phyloP scores from a whole-genome alignment of 2,888 invertebrate genomes.

The Dendrolimus pini region DNA sequence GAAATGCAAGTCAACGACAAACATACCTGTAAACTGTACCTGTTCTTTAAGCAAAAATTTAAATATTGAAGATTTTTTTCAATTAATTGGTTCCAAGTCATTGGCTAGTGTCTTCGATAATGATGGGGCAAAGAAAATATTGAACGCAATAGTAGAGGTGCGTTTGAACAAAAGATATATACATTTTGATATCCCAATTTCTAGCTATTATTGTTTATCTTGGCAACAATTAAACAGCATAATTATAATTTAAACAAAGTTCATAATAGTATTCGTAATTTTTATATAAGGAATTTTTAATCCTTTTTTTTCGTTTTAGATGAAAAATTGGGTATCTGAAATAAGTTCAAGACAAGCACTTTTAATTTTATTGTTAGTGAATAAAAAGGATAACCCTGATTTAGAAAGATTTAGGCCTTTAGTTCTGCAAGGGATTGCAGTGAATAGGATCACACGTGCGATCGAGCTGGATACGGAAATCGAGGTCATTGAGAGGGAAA shows the following conservation, averaged over 20 bases:
- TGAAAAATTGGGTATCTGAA: slow-evolving; percentile 52
- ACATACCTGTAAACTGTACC: slow-evolving; percentile 27
- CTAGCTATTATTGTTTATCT: not conserved
- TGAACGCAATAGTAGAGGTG: slow-evolving; percentile 46
- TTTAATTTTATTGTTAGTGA: slow-evolving; percentile 45
- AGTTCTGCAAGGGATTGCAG: slow-evolving; percentile 58
- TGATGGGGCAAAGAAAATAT: slow-evolving; percentile 34
- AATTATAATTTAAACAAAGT: too few relatives aligned
- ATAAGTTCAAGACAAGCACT: slow-evolving; percentile 55
- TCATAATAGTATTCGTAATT: too few relatives aligned
- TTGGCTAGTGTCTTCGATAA: slow-evolving; percentile 44
- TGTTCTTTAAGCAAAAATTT: slow-evolving; percentile 40
- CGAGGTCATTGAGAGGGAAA: slow-evolving; percentile 61
- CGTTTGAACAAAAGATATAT: not conserved
- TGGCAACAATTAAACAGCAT: too few relatives aligned
- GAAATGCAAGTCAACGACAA: slow-evolving; percentile 50
- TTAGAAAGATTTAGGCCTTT: slow-evolving; percentile 44
- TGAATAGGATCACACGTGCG: slow-evolving; percentile 54
- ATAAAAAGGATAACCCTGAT: slow-evolving; percentile 56
- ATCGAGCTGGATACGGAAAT: slow-evolving; percentile 63
- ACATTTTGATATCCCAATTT: not conserved
- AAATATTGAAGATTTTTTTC: slow-evolving; percentile 54
- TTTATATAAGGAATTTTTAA: too few relatives aligned
- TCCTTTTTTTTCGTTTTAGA: slow-evolving; percentile 27
- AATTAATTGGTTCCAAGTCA: slow-evolving; percentile 43